Evolutionary conservation across 2,888 invertebrate genomes (phyloP), one percentile per base, ranked within the genome.

Genomic region (Liodrosophila aerea): DNA sequence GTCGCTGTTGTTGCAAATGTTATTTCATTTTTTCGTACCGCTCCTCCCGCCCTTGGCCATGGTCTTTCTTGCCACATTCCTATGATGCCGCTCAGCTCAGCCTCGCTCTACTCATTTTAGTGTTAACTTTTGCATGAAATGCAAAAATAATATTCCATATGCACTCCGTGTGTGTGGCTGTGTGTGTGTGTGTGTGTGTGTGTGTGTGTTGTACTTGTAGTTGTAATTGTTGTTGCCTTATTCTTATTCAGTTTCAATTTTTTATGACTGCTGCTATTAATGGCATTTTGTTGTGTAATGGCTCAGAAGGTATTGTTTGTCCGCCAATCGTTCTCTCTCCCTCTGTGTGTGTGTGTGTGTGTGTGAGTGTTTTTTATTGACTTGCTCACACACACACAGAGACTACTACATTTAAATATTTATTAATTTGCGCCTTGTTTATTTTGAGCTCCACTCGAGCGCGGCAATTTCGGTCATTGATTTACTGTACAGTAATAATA

Each of bases 271-370:
- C 27, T 60, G 49, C 46, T 64, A 52, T 71, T 73, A 52, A 63
- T 63, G 67, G 61, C 64, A 73, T 74, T 77, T 67, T 66, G 67
- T 70, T 74, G 71, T 74, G 62, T 70, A 75, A 75, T 73, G 66
- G 74, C 66, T 75, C 70, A 69, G 73, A 75, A 73, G 57, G 62
- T 59, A 61, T 60, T 64, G 60, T 59, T 40, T 39, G 58, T 50
- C 43, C 37, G 43, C 37, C n/a, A 18, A 11, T 39, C 40, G 16
- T 8, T 9, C 7, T 18, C 12, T 37, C 8, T 43, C 9, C 30
- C 9, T 7, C 9, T 37, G 7, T n/a, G 9, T 15, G n/a, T 16
- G n/a, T n/a, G n/a, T n/a, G n/a, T n/a, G n/a, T n/a, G n/a, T n/a
- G n/a, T n/a, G n/a, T 50, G 56, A 37, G 29, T 69, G 59, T 31